Evolutionary conservation across 2,113 vertebrate genomes (phyloP).

Genomic region (Trematocara zebra): DNA sequence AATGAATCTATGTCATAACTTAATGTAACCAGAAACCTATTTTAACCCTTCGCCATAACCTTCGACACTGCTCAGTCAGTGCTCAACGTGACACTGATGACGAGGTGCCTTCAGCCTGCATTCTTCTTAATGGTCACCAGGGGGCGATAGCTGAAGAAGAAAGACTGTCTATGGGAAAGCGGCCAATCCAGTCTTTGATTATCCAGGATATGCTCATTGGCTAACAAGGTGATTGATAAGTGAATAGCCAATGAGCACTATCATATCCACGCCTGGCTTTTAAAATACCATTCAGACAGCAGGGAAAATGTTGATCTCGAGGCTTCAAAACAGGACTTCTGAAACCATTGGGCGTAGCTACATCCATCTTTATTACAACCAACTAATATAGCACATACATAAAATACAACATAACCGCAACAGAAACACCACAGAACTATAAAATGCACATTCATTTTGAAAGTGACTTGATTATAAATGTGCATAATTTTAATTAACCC

Average conservation of each 20-base stretch:
- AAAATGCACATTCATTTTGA: neutral
- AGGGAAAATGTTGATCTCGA: neutral
- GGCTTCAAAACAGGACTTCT: neutral
- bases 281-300: neutral
- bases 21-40: neutral
- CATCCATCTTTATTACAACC: neutral
- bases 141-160: neutral
- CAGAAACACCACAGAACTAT: neutral
- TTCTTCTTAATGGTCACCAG: neutral
- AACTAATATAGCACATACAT: neutral
- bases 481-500: neutral
- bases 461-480: neutral
- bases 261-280: rapidly evolving
- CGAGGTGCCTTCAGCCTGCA: neutral
- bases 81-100: neutral
- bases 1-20: neutral
- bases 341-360: neutral
- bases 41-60: neutral
- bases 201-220: neutral
- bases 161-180: neutral
- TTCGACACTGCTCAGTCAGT: neutral
- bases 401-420: neutral
- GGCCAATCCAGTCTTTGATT: neutral
- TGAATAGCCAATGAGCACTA: neutral
- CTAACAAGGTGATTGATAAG: neutral